A percentile compares a stretch with the other conserved stretches of the same genome.
Evolutionary conservation across 2,888 invertebrate species (phyloP).

Genomic region (Glomeris marginata): DNA sequence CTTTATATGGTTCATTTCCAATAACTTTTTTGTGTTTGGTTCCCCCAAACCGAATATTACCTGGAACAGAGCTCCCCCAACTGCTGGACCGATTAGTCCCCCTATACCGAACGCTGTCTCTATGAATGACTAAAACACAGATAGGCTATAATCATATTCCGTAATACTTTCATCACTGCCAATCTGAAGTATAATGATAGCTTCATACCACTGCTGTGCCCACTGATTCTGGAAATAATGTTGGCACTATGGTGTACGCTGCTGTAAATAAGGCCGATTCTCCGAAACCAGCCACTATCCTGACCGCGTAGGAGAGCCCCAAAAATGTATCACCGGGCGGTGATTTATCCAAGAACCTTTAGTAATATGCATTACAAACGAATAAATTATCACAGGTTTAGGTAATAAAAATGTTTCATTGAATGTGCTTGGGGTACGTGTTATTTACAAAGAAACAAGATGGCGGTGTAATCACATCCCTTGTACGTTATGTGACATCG

Average conservation of each 20-base stretch:
- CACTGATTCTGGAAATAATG: background rate
- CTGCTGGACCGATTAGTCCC: background rate
- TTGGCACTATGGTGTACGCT: background rate
- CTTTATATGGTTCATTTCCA: background rate
- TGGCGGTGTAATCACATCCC: no score
- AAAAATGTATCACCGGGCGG: slow-evolving; percentile 1
- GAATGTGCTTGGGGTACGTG: no score
- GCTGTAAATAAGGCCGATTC: background rate
- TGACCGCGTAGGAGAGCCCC: background rate
- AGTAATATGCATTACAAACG: background rate
- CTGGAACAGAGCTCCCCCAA: slow-evolving; percentile 1
- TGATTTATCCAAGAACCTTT: background rate
- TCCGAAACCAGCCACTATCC: background rate
- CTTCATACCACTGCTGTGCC: background rate
- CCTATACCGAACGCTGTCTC: slow-evolving; percentile 3
- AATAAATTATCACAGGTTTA: background rate
- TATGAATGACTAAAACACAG: background rate
- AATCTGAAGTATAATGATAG: background rate
- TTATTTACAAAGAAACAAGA: no score
- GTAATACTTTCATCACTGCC: no score
- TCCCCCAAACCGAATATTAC: no score
- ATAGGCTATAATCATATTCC: no score
- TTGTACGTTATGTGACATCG: no score
- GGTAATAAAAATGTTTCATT: no score
- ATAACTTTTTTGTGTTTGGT: no score